A percentile compares a stretch with the other conserved stretches of the same genome.
These are phyloP conservation scores for Myrmecophaga tridactyla DNA, from an alignment of 2,113 vertebrate genomes.

Conservation along the genomic window DNA sequence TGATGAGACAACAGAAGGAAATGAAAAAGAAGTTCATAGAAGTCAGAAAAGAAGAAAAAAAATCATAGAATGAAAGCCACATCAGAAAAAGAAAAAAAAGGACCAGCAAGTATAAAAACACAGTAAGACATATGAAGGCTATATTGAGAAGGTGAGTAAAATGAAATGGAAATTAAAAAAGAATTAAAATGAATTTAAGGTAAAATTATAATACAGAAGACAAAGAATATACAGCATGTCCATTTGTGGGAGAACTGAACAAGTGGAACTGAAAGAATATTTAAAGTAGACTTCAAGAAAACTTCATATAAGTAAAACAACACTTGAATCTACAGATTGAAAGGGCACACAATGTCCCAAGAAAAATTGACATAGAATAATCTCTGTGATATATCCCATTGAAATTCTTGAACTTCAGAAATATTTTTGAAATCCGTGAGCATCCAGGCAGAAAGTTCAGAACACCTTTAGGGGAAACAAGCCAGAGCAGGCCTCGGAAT, in stretches of 20 bases:
- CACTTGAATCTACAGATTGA: neutral
- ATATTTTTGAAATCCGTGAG: neutral
- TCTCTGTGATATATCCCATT: neutral
- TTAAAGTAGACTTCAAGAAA: neutral
- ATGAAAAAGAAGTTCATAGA: neutral
- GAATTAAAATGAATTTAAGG: neutral
- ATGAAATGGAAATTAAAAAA: neutral
- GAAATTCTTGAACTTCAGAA: constrained; percentile 7
- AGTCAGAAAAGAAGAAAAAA: constrained; percentile 5
- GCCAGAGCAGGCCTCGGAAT: neutral
- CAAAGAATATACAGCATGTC: neutral
- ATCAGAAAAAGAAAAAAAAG: neutral
- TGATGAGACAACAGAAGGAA: neutral
- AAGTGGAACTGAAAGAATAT: neutral
- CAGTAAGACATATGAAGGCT: neutral
- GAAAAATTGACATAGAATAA: neutral
- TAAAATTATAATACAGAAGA: neutral
- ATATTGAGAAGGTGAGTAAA: neutral
- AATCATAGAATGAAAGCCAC: constrained; percentile 3
- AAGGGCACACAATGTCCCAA: neutral
- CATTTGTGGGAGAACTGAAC: too few relatives aligned
- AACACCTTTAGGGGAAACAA: neutral
- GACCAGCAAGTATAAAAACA: neutral
- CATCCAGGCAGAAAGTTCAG: constrained; percentile 21
- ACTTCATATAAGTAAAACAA: neutral